Percentiles rank a stretch among this genome's conserved stretches.
phyloP scores from a whole-genome alignment of 37 sponge, comb jelly and placozoan genomes.

The Lycopodina hypogea region DNA sequence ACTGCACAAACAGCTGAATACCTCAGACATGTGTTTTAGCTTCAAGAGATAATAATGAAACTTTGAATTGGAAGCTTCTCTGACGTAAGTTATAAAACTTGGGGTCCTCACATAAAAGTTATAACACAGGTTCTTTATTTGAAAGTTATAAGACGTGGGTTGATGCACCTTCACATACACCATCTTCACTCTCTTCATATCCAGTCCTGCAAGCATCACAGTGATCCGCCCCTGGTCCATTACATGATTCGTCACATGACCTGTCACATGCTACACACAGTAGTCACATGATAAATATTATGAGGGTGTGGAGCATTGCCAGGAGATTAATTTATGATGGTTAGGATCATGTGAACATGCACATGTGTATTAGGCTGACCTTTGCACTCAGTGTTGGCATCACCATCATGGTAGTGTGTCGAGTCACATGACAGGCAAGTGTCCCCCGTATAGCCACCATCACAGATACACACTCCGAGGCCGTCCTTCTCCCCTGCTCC shows the following conservation, averaged over 20 bases:
- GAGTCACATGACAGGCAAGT: constrained; percentile 60
- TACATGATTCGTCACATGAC: constrained; percentile 60
- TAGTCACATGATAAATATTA: background rate
- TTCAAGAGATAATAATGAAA: too few relatives aligned
- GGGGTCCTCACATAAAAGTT: too few relatives aligned
- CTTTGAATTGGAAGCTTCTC: too few relatives aligned
- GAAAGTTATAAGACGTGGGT: too few relatives aligned
- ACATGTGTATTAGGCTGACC: background rate
- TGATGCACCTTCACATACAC: constrained; percentile 55
- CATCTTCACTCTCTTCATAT: constrained; percentile 51
- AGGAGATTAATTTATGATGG: too few relatives aligned
- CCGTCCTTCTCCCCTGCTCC: constrained; percentile 76
- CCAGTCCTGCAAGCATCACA: constrained; percentile 75
- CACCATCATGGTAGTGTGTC: constrained; percentile 60
- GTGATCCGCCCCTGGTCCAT: constrained; percentile 51
- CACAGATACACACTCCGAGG: constrained; percentile 66
- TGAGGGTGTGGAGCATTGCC: too few relatives aligned
- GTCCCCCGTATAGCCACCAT: constrained; percentile 74
- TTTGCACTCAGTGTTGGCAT: constrained; percentile 11
- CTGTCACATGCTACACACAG: constrained; percentile 60
- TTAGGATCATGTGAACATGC: too few relatives aligned
- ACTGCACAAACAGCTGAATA: too few relatives aligned
- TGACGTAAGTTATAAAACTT: too few relatives aligned
- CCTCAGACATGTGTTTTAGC: too few relatives aligned
- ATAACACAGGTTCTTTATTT: too few relatives aligned